Percentiles rank a stretch among this genome's conserved stretches.
phyloP scores from a whole-genome alignment of 2,797 vertebrate species.

The Neopelma chrysocephalum region DNA sequence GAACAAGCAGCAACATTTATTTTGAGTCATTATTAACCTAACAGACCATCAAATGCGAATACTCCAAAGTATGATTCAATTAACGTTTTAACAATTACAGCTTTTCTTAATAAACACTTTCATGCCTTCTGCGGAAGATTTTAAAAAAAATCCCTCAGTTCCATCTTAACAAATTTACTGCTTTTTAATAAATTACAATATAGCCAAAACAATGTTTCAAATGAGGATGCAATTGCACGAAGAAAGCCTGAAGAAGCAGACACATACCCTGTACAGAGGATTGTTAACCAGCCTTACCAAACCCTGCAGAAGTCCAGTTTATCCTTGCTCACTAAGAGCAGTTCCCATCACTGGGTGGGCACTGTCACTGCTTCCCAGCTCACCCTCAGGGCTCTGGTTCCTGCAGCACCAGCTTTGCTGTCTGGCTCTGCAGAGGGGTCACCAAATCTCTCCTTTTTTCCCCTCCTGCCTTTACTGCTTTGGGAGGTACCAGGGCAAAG shows the following conservation, averaged over 20 bases:
- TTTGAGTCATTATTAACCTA: conserved; percentile 22
- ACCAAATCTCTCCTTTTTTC: not conserved
- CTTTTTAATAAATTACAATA: not conserved
- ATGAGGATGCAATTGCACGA: not conserved
- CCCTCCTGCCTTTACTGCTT: not conserved
- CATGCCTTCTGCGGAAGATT: not conserved
- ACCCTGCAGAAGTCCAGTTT: not conserved
- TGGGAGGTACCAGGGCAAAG: accelerated
- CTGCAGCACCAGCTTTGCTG: not conserved
- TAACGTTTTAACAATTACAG: conserved; percentile 10
- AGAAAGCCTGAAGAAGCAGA: not conserved
- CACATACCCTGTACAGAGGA: accelerated
- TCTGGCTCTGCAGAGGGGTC: not conserved
- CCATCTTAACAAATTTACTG: not conserved
- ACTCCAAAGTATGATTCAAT: not conserved
- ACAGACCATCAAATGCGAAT: conserved; percentile 21
- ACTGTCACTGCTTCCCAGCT: not conserved
- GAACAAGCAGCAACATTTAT: not conserved
- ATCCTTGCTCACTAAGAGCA: accelerated
- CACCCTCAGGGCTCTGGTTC: not conserved
- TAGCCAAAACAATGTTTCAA: not conserved
- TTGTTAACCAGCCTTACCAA: not conserved
- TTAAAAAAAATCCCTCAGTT: not conserved
- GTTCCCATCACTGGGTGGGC: not conserved
- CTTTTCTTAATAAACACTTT: not conserved